These are phyloP conservation scores for Sebastolobus alascanus DNA, from an alignment of 2,797 vertebrate species.

Conservation along the genomic window DNA sequence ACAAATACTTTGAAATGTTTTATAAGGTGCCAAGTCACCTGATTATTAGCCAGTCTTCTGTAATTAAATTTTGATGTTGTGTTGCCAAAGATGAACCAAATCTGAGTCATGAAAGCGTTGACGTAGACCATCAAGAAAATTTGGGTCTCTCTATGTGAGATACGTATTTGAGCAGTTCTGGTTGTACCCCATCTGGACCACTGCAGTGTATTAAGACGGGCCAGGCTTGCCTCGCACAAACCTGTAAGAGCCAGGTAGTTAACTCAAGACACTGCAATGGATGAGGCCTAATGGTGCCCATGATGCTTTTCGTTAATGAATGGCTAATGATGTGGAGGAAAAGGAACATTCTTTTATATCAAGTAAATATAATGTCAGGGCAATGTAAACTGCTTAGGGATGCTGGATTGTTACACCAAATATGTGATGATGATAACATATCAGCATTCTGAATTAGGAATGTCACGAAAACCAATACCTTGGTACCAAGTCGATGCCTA, in stretches of 20 bases:
- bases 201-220: not conserved
- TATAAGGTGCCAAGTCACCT: constrained; percentile 20
- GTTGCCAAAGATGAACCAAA: constrained; percentile 3
- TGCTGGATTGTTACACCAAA: not conserved
- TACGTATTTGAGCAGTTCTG: not conserved
- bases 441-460: not conserved
- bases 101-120: not conserved
- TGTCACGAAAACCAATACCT: too few relatives aligned
- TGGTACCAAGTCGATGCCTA: too few relatives aligned
- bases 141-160: not conserved
- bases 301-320: not conserved
- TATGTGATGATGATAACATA: not conserved
- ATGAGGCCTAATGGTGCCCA: not conserved
- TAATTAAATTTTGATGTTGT: constrained; percentile 7
- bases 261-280: not conserved
- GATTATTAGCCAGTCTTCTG: not conserved
- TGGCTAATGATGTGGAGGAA: not conserved
- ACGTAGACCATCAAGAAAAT: not conserved
- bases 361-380: not conserved
- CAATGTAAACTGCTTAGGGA: not conserved
- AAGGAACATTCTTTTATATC: not conserved
- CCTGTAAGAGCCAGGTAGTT: not conserved
- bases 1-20: constrained; percentile 18
- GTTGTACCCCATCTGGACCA: not conserved
- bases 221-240: not conserved